Evolutionary conservation across 2,797 vertebrate genomes (phyloP).

Genomic region (Danionella dracula): DNA sequence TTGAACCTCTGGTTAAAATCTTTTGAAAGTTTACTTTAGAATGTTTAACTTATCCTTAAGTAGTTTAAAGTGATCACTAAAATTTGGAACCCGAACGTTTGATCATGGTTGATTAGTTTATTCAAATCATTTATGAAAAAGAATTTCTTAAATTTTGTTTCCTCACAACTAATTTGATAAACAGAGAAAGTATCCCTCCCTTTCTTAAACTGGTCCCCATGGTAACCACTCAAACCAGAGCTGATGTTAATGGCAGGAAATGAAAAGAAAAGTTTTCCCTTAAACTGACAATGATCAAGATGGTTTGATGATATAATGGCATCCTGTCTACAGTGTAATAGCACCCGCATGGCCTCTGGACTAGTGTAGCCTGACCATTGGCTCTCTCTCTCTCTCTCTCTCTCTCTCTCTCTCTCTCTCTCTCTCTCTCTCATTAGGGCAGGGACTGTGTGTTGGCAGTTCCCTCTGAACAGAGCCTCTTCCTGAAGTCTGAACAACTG

Average conservation of each 20-base stretch:
- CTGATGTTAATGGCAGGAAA: neutral
- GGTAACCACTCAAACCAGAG: neutral
- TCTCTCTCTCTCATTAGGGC: constrained; percentile 29
- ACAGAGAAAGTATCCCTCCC: neutral
- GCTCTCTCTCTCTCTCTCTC: constrained; percentile 42
- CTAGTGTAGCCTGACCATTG: neutral
- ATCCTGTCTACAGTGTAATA: constrained; percentile 53
- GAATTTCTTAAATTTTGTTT: too few relatives aligned
- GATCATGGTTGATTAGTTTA: too few relatives aligned
- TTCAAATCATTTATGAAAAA: constrained; percentile 1
- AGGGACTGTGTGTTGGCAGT: too few relatives aligned
- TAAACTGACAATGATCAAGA: constrained; percentile 33
- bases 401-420: constrained; percentile 45
- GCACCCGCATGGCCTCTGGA: constrained; percentile 42
- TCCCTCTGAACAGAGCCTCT: constrained; percentile 54
- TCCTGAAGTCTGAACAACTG: constrained; percentile 47
- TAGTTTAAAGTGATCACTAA: too few relatives aligned
- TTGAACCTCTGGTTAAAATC: too few relatives aligned
- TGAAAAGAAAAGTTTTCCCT: constrained; percentile 2
- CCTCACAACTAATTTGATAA: too few relatives aligned
- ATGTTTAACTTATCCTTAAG: too few relatives aligned
- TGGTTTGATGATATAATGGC: constrained; percentile 44
- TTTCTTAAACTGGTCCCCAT: neutral
- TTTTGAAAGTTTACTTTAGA: too few relatives aligned
- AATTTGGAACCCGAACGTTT: too few relatives aligned